Base-by-base conservation (phyloP, 2,113 vertebrate species). In the Colius striatus region DNA sequence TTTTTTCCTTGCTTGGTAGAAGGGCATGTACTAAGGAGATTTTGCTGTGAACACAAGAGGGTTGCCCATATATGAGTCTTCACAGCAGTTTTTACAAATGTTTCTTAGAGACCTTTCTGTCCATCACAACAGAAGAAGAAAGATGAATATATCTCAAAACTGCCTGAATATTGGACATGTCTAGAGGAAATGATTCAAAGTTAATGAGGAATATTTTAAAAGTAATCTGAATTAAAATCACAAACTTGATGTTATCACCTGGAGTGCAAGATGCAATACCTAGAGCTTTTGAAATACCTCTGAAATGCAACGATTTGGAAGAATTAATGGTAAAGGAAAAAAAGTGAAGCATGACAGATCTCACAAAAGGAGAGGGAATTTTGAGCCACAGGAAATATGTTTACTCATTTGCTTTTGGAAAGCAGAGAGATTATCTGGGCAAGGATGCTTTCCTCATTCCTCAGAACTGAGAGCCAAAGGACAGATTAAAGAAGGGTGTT, bases 201-300 rank as follows among this genome's bases (percentile, higher is more conserved):
- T 8, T 90, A 22, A 55, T 6, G 11, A 87, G n/a, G 25, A 91
- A 67, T 70, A 87, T 3, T 74, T 32, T 38, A 55, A 78, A 81
- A 81, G 7, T 34, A 60, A 74, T 47, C 54, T 60, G 32, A 20
- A 89, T 74, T 62, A 84, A 48, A 95, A 75, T 65, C 29, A 22
- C 21, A 36, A 60, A 81, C 58, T 62, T 84, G 11, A 8, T 71
- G 27, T 48, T 68, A 67, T 23, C 43, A 76, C 22, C 12, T 27
- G 48, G 17, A 3, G 6, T 47, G 41, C 0, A 0, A 82, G 32
- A 47, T 60, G 10, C 4, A 84, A 58, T n/a, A 22, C 19, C 21
- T 61, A 47, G 17, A 89, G 19, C 32, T 74, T 89, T 89, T 43
- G 15, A 84, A 89, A 62, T 29, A 43, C 3, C 7, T 63, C 61